Conservation (phyloP, 2,113 vertebrate genomes). For the Triplophysa dalaica region DNA sequence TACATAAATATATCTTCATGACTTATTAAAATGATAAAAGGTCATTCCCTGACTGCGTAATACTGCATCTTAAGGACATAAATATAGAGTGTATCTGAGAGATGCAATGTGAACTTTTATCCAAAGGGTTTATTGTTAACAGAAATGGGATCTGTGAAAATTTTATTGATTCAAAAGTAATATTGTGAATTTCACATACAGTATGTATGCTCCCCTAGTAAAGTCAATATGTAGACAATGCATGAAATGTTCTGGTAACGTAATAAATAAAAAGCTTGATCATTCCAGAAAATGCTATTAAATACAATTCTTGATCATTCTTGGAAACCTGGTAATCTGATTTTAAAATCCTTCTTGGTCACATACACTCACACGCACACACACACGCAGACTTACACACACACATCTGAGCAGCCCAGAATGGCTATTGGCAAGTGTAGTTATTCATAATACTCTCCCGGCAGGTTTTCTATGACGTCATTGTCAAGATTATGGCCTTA, state of each 20-base stretch:
- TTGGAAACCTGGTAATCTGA: background rate
- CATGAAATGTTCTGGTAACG: no score
- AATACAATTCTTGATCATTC: no score
- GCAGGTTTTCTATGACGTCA: slow-evolving; percentile 31
- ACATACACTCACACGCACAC: slow-evolving; percentile 1
- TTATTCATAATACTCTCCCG: slow-evolving; percentile 41
- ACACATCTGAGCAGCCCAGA: background rate
- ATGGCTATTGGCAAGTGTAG: slow-evolving; percentile 17
- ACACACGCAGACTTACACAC: no score
- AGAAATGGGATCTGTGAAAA: no score
- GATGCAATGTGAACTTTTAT: no score
- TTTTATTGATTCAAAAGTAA: no score
- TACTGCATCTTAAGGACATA: background rate
- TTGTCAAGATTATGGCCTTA: slow-evolving; percentile 17
- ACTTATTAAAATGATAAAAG: background rate
- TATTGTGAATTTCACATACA: no score
- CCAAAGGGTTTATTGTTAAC: no score
- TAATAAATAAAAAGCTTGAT: no score
- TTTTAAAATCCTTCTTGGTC: background rate
- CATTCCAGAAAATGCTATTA: no score
- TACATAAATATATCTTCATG: slow-evolving; percentile 11
- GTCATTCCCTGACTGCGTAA: background rate
- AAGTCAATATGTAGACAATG: no score
- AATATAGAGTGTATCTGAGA: background rate
- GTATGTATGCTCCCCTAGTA: no score